A percentile compares a stretch with the other conserved stretches of the same genome.
phyloP scores from a whole-genome alignment of 2,797 vertebrate species.

The Macropus fuliginosus region DNA sequence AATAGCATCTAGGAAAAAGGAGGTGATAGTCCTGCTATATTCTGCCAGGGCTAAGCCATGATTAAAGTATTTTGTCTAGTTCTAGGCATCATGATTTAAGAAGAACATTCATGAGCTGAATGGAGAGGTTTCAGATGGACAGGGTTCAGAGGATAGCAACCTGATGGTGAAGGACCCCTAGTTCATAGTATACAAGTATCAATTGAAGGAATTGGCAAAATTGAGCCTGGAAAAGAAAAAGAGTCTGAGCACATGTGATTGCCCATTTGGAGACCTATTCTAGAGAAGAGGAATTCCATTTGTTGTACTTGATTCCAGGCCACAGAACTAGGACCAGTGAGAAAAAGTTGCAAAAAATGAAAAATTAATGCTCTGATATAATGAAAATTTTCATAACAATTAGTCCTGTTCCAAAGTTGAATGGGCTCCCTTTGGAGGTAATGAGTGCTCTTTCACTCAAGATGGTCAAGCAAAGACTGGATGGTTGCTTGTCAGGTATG shows the following conservation, averaged over 20 bases:
- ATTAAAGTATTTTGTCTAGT: background rate
- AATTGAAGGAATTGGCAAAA: background rate
- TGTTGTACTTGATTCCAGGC: background rate
- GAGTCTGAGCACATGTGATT: background rate
- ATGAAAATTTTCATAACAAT: background rate
- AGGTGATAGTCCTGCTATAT: background rate
- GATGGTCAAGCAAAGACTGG: background rate
- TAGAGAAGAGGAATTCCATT: background rate
- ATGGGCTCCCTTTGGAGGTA: background rate
- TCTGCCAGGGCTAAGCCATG: background rate
- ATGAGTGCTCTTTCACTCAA: background rate
- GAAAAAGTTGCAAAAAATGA: background rate
- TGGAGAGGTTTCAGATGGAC: background rate
- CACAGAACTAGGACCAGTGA: background rate
- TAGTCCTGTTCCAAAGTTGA: background rate
- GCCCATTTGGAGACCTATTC: background rate
- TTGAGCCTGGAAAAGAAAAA: background rate
- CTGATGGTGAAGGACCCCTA: background rate
- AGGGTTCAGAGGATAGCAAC: background rate
- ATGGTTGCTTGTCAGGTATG: background rate
- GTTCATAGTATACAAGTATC: background rate
- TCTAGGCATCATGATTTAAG: background rate
- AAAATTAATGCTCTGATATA: background rate
- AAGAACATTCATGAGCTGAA: background rate
- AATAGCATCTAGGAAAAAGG: background rate